Evolutionary conservation across 2,797 vertebrate genomes (phyloP).

Genomic region (Hemitrygon akajei): DNA sequence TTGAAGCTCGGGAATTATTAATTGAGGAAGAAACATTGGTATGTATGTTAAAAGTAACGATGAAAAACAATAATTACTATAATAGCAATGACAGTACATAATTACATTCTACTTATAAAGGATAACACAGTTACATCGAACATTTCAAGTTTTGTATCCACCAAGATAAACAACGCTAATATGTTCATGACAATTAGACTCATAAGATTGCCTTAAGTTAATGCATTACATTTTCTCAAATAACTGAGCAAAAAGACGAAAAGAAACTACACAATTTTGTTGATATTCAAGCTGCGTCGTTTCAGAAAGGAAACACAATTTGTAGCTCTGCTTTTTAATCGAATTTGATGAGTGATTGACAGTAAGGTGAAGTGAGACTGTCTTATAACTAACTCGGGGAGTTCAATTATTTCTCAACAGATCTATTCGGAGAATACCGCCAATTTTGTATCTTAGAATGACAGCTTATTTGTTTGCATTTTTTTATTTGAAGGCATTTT

Average conservation of each 20-base stretch:
- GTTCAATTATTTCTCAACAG: not conserved
- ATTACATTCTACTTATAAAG: not conserved
- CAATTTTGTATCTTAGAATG: not conserved
- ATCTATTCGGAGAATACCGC: not conserved
- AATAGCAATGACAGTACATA: too few relatives aligned
- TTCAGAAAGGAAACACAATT: not conserved
- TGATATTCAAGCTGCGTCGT: too few relatives aligned
- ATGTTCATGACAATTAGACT: not conserved
- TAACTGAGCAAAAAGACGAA: not conserved
- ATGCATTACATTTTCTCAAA: not conserved
- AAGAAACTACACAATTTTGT: not conserved
- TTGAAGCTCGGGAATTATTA: not conserved
- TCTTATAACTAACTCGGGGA: not conserved
- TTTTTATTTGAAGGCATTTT: not conserved
- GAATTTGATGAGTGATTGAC: not conserved
- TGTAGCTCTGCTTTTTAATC: not conserved
- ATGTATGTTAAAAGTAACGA: too few relatives aligned
- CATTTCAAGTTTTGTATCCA: not conserved
- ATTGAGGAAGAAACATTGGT: not conserved
- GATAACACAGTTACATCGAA: not conserved
- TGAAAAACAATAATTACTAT: too few relatives aligned
- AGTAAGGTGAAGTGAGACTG: not conserved
- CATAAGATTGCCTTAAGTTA: not conserved
- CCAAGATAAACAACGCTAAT: not conserved
- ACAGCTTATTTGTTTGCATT: not conserved